Percentiles rank a stretch among this genome's conserved stretches.
Conservation (phyloP, 2,888 invertebrate genomes). For the Archips xylosteana region DNA sequence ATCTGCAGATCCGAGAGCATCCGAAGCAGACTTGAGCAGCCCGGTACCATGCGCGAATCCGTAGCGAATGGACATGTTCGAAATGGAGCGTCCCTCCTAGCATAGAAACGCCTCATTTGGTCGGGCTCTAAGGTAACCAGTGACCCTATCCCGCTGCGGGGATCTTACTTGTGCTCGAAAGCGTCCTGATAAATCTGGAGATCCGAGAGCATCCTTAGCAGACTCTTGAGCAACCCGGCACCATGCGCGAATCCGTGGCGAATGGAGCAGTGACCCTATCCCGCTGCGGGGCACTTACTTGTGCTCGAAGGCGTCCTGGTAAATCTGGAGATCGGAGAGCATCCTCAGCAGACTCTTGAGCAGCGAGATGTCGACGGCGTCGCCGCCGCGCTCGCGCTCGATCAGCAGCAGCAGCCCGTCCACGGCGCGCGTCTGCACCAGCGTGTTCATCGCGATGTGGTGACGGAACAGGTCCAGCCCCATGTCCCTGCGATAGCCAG, state of each 20-base stretch:
- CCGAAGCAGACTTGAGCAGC: too few species aligned
- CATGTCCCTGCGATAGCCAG: conserved; percentile 93
- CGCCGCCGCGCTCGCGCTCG: conserved; percentile 97
- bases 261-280: too few species aligned
- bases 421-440: conserved; percentile 96
- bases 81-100: too few species aligned
- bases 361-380: conserved; percentile 96
- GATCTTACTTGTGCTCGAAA: conserved; percentile 91
- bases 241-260: too few species aligned
- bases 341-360: conserved; percentile 97
- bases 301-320: conserved; percentile 94
- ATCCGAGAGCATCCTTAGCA: conserved; percentile 98
- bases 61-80: too few species aligned
- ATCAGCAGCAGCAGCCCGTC: conserved; percentile 97
- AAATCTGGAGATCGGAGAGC: conserved; percentile 98
- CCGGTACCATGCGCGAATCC: too few species aligned
- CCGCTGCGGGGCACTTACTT: conserved; percentile 80
- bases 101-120: too few species aligned
- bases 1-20: too few species aligned
- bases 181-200: conserved; percentile 97
- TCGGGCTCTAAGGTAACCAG: too few species aligned
- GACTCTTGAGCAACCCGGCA: conserved; percentile 91
- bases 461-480: conserved; percentile 97
- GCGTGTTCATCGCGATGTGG: conserved; percentile 95
- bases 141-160: too few species aligned